These are phyloP conservation scores for Austrofundulus limnaeus DNA, from an alignment of 2,113 vertebrate species.

Conservation along the genomic window DNA sequence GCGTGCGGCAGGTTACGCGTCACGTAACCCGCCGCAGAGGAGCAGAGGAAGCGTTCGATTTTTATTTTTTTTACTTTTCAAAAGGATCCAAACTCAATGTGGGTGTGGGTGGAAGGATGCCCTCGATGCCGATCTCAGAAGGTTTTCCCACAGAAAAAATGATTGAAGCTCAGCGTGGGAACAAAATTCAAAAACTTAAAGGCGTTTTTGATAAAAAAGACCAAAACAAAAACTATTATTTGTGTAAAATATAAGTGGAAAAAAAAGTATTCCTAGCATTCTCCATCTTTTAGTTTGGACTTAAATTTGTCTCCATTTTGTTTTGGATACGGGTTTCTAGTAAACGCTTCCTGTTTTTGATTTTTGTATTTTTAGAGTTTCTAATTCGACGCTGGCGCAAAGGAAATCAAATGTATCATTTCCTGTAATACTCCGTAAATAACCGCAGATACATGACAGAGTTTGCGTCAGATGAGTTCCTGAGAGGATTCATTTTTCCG, in stretches of 20 bases:
- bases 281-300: background rate
- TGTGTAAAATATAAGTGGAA: background rate
- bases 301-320: conserved; percentile 37
- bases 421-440: conserved; percentile 35
- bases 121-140: conserved; percentile 5
- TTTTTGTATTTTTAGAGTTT: conserved; percentile 48
- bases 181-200: accelerated
- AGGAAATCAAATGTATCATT: conserved; percentile 28
- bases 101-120: conserved; percentile 54
- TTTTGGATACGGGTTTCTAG: conserved; percentile 35
- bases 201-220: background rate
- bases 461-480: too few relatives aligned
- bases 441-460: conserved; percentile 19
- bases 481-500: too few relatives aligned
- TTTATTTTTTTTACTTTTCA: too few relatives aligned
- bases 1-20: conserved; percentile 25
- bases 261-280: background rate
- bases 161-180: background rate
- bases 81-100: conserved; percentile 17
- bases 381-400: background rate
- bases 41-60: conserved; percentile 26
- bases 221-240: background rate
- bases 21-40: conserved; percentile 29
- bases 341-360: conserved; percentile 49
- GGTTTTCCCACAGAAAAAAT: conserved; percentile 46